Evolutionary conservation across 2,888 invertebrate genomes (phyloP).

Genomic region (Globia sparganii): DNA sequence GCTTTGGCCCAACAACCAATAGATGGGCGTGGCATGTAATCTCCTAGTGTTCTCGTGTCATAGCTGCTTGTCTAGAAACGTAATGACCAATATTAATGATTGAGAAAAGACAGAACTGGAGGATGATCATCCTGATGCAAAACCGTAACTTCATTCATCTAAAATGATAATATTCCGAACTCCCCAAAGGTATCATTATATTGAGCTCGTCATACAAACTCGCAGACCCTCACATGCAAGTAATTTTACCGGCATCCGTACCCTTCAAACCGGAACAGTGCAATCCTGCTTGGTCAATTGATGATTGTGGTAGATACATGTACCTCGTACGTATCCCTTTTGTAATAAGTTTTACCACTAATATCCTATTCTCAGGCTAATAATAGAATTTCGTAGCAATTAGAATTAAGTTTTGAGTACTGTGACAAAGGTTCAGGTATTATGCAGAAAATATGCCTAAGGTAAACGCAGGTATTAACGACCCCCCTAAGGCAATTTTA

Average conservation of each 20-base stretch:
- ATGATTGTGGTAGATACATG: conserved; percentile 8
- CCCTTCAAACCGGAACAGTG: conserved; percentile 22
- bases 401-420: not conserved
- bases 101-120: not conserved
- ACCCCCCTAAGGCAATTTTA: too few species aligned
- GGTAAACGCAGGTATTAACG: too few species aligned
- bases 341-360: not conserved
- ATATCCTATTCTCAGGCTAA: conserved; percentile 1
- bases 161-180: not conserved
- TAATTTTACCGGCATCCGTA: conserved; percentile 2
- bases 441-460: not conserved
- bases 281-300: conserved; percentile 10
- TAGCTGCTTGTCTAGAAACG: not conserved
- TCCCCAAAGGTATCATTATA: conserved; percentile 5
- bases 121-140: not conserved
- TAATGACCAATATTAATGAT: not conserved
- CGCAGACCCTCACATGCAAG: not conserved
- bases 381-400: not conserved
- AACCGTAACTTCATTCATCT: not conserved
- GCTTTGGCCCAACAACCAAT: not conserved
- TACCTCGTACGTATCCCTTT: not conserved
- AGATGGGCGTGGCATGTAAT: not conserved
- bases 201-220: not conserved
- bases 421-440: not conserved
- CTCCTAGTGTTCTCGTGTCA: not conserved